These are phyloP conservation scores for Anoura caudifer DNA, from an alignment of 2,113 vertebrate species.

Conservation along the genomic window DNA sequence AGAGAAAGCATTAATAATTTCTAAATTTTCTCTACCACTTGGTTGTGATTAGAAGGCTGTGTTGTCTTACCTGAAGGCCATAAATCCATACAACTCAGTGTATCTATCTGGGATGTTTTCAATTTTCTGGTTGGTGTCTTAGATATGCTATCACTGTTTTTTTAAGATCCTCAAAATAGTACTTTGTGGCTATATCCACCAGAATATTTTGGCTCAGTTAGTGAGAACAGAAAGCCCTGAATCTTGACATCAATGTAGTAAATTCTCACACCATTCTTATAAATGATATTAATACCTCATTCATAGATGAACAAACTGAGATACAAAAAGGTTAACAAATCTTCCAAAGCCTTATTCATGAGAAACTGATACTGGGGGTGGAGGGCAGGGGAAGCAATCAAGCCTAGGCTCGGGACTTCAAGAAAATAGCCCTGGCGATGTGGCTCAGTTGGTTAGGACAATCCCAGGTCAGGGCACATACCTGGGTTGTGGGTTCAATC, in stretches of 20 bases:
- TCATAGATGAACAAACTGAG: not conserved
- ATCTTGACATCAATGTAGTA: constrained; percentile 5
- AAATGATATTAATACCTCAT: not conserved
- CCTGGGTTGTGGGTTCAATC: no score
- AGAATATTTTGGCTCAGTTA: constrained; percentile 13
- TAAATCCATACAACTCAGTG: not conserved
- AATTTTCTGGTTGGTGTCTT: constrained; percentile 7
- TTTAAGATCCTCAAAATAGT: not conserved
- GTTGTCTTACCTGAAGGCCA: not conserved
- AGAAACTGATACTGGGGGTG: not conserved
- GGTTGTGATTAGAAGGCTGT: not conserved
- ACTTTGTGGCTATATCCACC: not conserved
- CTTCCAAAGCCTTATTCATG: not conserved
- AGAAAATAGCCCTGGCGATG: not conserved
- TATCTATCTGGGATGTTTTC: not conserved
- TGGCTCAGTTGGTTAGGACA: no score
- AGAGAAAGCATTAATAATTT: constrained; percentile 1
- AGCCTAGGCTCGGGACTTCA: not conserved
- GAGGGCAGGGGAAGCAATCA: not conserved
- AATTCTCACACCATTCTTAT: not conserved
- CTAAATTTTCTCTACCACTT: not conserved
- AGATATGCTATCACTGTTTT: not conserved
- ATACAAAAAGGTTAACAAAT: not conserved
- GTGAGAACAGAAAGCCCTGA: constrained; percentile 1
- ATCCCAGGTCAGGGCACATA: no score